phyloP scores from a whole-genome alignment of 2,888 invertebrate species.

The Petrophora chlorosata region DNA sequence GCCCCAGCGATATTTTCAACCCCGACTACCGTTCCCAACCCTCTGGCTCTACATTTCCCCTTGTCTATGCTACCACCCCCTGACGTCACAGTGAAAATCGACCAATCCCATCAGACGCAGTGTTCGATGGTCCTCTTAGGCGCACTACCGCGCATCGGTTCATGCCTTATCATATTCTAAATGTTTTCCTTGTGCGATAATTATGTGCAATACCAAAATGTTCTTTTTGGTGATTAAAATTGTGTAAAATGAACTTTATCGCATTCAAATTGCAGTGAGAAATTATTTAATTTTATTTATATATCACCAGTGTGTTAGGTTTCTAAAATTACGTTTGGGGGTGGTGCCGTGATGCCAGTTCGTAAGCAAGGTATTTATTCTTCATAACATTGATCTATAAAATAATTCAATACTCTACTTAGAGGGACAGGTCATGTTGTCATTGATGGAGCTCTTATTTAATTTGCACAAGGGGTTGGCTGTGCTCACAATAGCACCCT shows the following conservation, averaged over 20 bases:
- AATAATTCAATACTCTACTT: background rate
- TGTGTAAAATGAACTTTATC: constrained; percentile 65
- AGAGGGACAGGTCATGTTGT: constrained; percentile 22
- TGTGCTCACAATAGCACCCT: constrained; percentile 51
- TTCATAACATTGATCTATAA: background rate
- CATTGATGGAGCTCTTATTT: constrained; percentile 40
- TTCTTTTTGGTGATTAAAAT: constrained; percentile 65
- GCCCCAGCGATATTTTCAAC: constrained; percentile 41
- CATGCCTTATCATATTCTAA: constrained; percentile 61
- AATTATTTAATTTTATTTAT: constrained; percentile 67
- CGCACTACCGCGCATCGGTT: constrained; percentile 69
- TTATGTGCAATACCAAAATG: constrained; percentile 65
- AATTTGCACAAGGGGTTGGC: constrained; percentile 47
- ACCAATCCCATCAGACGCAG: constrained; percentile 84
- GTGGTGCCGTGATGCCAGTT: constrained; percentile 87
- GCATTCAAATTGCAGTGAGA: constrained; percentile 58
- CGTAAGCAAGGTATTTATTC: constrained; percentile 87
- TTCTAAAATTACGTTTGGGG: constrained; percentile 75
- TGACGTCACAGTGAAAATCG: constrained; percentile 85
- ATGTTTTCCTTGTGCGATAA: constrained; percentile 76
- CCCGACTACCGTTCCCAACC: no score
- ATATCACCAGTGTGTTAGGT: constrained; percentile 61
- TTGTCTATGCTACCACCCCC: constrained; percentile 82
- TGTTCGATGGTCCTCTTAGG: constrained; percentile 72
- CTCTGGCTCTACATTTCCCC: constrained; percentile 50